These are phyloP conservation scores for Dasypolia templi DNA, from an alignment of 2,888 invertebrate species.

Conservation along the genomic window DNA sequence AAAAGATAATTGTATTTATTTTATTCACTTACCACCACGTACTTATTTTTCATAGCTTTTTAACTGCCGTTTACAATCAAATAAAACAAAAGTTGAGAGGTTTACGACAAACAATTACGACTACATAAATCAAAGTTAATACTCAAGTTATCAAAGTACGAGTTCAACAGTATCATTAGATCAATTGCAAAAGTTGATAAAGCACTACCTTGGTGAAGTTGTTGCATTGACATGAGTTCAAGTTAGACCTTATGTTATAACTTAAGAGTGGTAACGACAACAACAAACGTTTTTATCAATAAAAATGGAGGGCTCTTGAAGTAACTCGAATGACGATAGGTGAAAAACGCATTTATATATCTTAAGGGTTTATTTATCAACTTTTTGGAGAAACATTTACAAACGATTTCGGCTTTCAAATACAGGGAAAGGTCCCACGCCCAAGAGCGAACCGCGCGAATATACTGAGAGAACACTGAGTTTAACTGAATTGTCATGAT, in stretches of 20 bases:
- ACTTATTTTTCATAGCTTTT: neutral
- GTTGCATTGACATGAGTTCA: slow-evolving; percentile 17
- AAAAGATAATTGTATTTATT: neutral
- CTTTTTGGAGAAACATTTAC: too few relatives aligned
- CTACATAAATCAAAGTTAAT: slow-evolving; percentile 26
- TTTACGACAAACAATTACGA: slow-evolving; percentile 18
- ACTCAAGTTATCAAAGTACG: slow-evolving; percentile 12
- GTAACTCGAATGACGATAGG: too few relatives aligned
- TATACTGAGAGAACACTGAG: too few relatives aligned
- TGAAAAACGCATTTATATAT: too few relatives aligned
- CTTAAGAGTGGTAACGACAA: neutral
- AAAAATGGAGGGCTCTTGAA: too few relatives aligned
- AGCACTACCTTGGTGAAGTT: slow-evolving; percentile 23
- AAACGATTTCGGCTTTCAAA: too few relatives aligned
- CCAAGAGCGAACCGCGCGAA: too few relatives aligned
- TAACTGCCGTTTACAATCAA: neutral
- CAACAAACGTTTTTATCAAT: neutral
- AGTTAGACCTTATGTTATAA: slow-evolving; percentile 17
- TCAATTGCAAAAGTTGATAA: slow-evolving; percentile 38
- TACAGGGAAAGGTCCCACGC: too few relatives aligned
- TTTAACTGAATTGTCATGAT: too few relatives aligned
- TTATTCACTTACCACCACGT: neutral
- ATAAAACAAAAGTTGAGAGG: neutral
- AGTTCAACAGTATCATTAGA: slow-evolving; percentile 20
- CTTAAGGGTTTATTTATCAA: too few relatives aligned